These are phyloP conservation scores for Caenorhabditis wallacei DNA, from an alignment of 2,888 invertebrate genomes.

Conservation along the genomic window DNA sequence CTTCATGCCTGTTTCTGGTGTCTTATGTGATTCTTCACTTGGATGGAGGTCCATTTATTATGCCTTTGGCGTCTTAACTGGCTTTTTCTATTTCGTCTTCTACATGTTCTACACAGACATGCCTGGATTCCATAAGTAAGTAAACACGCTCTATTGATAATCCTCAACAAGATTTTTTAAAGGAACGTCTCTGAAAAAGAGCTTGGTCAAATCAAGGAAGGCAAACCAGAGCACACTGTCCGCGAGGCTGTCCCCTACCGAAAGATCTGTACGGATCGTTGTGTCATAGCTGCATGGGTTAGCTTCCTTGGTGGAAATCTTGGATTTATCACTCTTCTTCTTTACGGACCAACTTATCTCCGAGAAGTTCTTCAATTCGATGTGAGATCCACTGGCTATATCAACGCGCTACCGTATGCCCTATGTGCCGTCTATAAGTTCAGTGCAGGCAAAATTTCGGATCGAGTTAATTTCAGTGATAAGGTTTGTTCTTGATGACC, in stretches of 20 bases:
- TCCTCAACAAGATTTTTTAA: not conserved
- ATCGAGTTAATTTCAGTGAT: conserved; percentile 59
- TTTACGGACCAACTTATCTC: conserved; percentile 74
- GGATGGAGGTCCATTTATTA: conserved; percentile 66
- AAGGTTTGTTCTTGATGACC: conserved; percentile 21
- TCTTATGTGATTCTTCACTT: conserved; percentile 47
- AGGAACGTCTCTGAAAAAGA: conserved; percentile 60
- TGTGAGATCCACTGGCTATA: conserved; percentile 64
- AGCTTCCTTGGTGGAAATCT: conserved; percentile 70
- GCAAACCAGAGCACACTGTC: conserved; percentile 25
- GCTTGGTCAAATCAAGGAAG: conserved; percentile 23
- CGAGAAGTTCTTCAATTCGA: conserved; percentile 66
- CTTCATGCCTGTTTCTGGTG: conserved; percentile 63
- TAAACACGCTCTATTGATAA: not conserved
- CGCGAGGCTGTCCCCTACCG: conserved; percentile 63
- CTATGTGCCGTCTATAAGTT: conserved; percentile 68
- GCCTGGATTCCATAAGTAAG: conserved; percentile 56
- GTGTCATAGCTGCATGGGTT: conserved; percentile 52
- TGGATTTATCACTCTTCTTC: conserved; percentile 70
- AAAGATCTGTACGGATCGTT: conserved; percentile 51
- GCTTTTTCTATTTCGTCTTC: conserved; percentile 50
- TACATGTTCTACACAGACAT: conserved; percentile 53
- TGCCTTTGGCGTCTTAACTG: conserved; percentile 37
- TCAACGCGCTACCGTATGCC: conserved; percentile 66
- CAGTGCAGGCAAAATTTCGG: conserved; percentile 65